Evolutionary conservation across 2,113 vertebrate species (phyloP).

Genomic region (Mirounga angustirostris): DNA sequence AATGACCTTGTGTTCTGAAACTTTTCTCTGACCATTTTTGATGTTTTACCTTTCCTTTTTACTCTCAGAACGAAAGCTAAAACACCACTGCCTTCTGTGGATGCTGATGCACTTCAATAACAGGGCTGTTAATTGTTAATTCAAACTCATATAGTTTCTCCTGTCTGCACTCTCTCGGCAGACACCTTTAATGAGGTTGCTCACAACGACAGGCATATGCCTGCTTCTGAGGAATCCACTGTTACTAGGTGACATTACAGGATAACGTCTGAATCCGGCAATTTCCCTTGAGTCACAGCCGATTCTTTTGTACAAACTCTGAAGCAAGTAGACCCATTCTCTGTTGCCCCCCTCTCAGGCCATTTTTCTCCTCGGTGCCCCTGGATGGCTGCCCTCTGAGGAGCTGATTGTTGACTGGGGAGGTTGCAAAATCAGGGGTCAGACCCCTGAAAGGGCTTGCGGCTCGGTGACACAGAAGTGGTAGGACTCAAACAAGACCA

Average conservation of each 20-base stretch:
- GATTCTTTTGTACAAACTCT: not conserved
- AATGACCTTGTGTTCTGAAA: constrained; percentile 90
- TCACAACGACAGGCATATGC: accelerated
- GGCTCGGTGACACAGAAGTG: not conserved
- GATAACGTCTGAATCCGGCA: not conserved
- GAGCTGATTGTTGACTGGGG: not conserved
- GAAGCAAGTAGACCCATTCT: not conserved
- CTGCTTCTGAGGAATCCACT: constrained; percentile 16
- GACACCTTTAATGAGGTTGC: constrained; percentile 48
- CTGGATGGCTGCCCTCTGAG: not conserved
- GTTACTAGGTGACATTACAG: not conserved
- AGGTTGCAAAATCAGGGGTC: not conserved
- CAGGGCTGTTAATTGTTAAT: constrained; percentile 76
- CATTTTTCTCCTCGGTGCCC: not conserved
- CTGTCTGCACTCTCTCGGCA: constrained; percentile 14
- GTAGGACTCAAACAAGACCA: not conserved
- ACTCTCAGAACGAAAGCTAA: constrained; percentile 66
- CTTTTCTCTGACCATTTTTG: constrained; percentile 84
- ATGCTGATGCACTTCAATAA: constrained; percentile 58
- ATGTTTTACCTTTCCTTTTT: constrained; percentile 83
- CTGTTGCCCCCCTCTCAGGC: not conserved
- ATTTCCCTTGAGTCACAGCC: constrained; percentile 48
- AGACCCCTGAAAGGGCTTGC: not conserved
- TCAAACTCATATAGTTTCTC: constrained; percentile 40
- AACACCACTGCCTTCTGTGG: constrained; percentile 69